Evolutionary conservation across 2,888 invertebrate genomes (phyloP).

Genomic region (Xylocampa areola): DNA sequence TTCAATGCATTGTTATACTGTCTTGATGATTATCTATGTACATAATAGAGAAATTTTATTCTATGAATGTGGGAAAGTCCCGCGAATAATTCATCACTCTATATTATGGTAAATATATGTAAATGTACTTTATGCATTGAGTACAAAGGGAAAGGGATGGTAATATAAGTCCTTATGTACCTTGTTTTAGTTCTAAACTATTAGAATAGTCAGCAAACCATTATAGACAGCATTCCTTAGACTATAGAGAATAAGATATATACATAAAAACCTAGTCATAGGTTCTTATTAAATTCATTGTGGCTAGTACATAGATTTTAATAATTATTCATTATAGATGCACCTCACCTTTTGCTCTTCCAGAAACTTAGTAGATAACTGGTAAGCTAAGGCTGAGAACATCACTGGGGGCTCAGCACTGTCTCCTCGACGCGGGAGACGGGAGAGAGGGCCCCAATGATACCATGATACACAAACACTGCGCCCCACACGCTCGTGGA

Average conservation of each 20-base stretch:
- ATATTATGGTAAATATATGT: conserved; percentile 7
- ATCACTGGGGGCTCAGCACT: conserved; percentile 72
- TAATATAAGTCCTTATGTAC: conserved; percentile 5
- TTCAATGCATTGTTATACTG: conserved; percentile 29
- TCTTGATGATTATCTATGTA: conserved; percentile 19
- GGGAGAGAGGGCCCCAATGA: conserved; percentile 54
- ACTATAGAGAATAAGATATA: background rate
- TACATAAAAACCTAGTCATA: background rate
- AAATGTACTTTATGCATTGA: background rate
- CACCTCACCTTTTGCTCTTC: conserved; percentile 81
- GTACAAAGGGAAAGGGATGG: conserved; percentile 37
- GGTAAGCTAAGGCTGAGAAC: conserved; percentile 84
- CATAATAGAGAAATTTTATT: conserved; percentile 24
- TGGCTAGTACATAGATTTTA: background rate
- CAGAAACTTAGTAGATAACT: conserved; percentile 82
- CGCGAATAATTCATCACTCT: conserved; percentile 6
- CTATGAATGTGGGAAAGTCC: conserved; percentile 32
- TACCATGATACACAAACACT: conserved; percentile 69
- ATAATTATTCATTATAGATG: background rate
- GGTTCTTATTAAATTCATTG: background rate
- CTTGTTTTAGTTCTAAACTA: background rate
- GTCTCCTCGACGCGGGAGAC: conserved; percentile 71
- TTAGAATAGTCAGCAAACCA: conserved; percentile 3
- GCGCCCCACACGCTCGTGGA: conserved; percentile 22
- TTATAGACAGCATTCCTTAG: conserved; percentile 6